Evolutionary conservation across 2,888 invertebrate species (phyloP).

Genomic region (Amphipoea oculea): DNA sequence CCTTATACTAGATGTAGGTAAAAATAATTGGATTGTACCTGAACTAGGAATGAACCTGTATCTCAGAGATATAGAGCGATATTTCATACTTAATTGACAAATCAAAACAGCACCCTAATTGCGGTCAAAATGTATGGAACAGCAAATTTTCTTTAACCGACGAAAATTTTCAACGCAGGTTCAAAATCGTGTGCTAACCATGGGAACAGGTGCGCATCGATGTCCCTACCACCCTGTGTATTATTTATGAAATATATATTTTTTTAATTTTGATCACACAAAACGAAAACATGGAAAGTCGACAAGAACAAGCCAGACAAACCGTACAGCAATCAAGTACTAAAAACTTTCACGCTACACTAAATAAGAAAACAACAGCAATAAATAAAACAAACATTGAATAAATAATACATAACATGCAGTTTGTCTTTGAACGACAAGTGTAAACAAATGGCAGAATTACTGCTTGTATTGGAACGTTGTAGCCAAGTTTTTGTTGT

Average conservation of each 20-base stretch:
- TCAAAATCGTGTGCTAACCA: too few species aligned
- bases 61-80: background rate
- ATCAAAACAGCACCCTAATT: background rate
- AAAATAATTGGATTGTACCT: too few species aligned
- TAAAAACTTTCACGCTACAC: slow-evolving; percentile 61
- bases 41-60: too few species aligned
- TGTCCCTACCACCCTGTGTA: too few species aligned
- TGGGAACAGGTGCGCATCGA: too few species aligned
- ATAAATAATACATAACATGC: slow-evolving; percentile 64
- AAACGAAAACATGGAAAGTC: background rate
- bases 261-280: background rate
- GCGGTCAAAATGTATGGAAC: too few species aligned
- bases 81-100: background rate
- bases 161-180: too few species aligned
- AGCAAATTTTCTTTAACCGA: too few species aligned
- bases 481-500: slow-evolving; percentile 48
- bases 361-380: slow-evolving; percentile 38
- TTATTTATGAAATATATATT: background rate
- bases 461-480: slow-evolving; percentile 50
- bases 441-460: slow-evolving; percentile 66
- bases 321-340: slow-evolving; percentile 10
- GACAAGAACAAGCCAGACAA: slow-evolving; percentile 12
- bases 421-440: slow-evolving; percentile 66
- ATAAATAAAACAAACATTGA: slow-evolving; percentile 64
- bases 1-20: too few species aligned